Evolutionary conservation across 2,797 vertebrate species (phyloP), one percentile per base, ranked within the genome.

Genomic region (Alauda arvensis): DNA sequence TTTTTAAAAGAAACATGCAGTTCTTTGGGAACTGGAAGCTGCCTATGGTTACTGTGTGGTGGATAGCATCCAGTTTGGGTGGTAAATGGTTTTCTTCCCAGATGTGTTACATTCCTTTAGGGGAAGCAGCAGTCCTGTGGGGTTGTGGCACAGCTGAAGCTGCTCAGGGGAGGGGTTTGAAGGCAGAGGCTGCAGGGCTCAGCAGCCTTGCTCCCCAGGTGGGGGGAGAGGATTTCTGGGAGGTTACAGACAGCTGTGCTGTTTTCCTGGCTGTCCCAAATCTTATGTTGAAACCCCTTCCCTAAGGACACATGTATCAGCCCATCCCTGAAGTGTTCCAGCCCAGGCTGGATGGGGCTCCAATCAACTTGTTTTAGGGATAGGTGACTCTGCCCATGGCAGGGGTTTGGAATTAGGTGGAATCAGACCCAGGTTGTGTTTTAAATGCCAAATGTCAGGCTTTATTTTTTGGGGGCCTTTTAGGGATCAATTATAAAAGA

Each of bases 101-200:
- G 16, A 19, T 20, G 21, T 1, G 0, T 39, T 46, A 2, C 4
- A 6, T 70, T 78, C 9, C 33, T 13, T 26, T 10, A 28, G 37
- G 48, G 39, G 24, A 49, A 57, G 48, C 7, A 76, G 68, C 39
- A 49, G 21, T 23, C 8, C 14, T 23, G 8, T 0, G 2, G 29
- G 8, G 5, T n/a, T 12, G 10, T 46, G 68, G 11, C 21, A 33
- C 11, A 14, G 29, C 11, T 45, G 71, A 40, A 75, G 67, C 29
- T 82, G 72, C 63, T 55, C 37, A 13, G 29, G 68, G 21, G n/a
- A 57, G 21, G 33, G 28, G 4, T 62, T 11, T 51, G 37, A 33
- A 65, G 60, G 65, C 29, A 34, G 45, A 76, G 20, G 56, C 43
- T 69, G 34, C 17, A 25, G n/a, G n/a, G 34, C 60, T 55, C 42